Evolutionary conservation across 2,888 invertebrate species (phyloP), one percentile per base, ranked within the genome.

Genomic region (Leptinotarsa juncta): DNA sequence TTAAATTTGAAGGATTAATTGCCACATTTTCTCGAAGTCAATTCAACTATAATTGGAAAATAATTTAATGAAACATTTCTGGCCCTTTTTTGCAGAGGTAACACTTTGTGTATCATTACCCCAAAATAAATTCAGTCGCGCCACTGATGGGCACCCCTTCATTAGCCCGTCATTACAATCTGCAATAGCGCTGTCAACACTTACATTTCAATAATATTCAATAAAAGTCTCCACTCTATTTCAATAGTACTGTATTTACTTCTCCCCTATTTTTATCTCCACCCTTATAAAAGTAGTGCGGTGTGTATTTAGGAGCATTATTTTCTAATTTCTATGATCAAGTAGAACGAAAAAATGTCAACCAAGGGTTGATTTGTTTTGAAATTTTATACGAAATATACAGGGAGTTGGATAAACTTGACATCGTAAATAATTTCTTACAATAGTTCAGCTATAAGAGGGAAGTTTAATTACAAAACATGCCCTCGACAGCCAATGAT

Each of bases 101-200:
- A 32, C 32, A 32, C 1, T 32, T 32, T 7, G 7, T 32, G 32
- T 42, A 10, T 42, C 12, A 51, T 51, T 15, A 51, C 51, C n/a
- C n/a, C 2, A 16, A 5, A 51, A 15, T 15, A 16, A 51, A 16
- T n/a, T 51, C 51, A 16, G 51, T 51, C 18, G 55, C 74, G 74
- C 74, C 71, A 32, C 74, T 74, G 74, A 1, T 32, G 70, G 55
- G 74, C 62, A 84, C 84, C 85, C 85, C 86, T 86, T 86, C 86
- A 86, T 86, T 85, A 86, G 85, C 85, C 85, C 83, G 85, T 86
- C 86, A 84, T 85, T 85, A 86, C 85, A 80, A 82, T 81, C 81
- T 74, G 78, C 80, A 78, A 78, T 82, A 73, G 79, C 82, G 82
- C 85, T 83, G 84, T 83, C 85, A 86, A 86, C 86, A 86, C 86